Conservation (phyloP, 2,113 vertebrate species). For the Rhinogobius similis region DNA sequence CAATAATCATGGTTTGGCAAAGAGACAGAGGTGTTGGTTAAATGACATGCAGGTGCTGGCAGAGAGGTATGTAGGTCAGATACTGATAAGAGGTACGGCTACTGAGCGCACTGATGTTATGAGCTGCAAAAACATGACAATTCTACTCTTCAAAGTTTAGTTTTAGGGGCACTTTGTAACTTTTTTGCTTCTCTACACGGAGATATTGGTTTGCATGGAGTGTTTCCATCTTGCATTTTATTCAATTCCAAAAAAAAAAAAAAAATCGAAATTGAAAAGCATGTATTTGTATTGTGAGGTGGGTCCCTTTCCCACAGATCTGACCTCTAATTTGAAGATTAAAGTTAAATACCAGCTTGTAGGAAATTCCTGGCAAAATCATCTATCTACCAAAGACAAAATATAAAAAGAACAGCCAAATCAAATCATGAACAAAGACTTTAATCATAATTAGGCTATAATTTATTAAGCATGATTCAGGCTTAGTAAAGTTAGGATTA, state of each 20-base stretch:
- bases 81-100: constrained; percentile 7
- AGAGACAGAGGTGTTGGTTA: no score
- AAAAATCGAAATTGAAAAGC: not conserved
- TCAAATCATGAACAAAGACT: no score
- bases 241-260: no score
- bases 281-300: not conserved
- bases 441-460: no score
- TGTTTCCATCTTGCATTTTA: no score
- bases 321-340: not conserved
- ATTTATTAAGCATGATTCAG: no score
- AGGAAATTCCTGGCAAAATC: no score
- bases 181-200: not conserved
- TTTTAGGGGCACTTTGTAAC: not conserved
- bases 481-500: no score
- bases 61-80: constrained; percentile 11
- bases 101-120: not conserved
- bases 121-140: not conserved
- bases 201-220: not conserved
- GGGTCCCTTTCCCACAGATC: not conserved
- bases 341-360: no score
- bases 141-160: not conserved
- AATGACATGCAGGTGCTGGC: constrained; percentile 17
- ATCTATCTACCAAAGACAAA: no score
- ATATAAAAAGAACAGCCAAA: no score
- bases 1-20: constrained; percentile 28